Evolutionary conservation across 2,113 vertebrate genomes (phyloP), one percentile per base, ranked within the genome.

Genomic region (Rafetus swinhoei): DNA sequence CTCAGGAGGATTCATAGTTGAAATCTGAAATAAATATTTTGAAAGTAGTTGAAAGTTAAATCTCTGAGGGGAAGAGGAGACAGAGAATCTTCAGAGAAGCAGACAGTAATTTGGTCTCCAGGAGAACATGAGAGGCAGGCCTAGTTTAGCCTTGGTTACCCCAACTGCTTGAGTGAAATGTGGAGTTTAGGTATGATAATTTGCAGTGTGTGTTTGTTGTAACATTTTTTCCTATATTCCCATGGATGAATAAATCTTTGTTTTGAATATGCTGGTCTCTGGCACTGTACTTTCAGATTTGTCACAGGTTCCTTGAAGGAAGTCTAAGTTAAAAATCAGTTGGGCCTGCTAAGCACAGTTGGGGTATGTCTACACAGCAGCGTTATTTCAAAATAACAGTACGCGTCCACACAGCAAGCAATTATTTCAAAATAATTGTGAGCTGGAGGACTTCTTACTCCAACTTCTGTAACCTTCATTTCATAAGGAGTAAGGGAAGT

Each of bases 1-100:
- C 0, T 50, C 1, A 86, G 1, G 1, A 6, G 82, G 69, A 86
- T 77, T 88, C 0, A 45, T 29, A 6, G 22, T 57, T 14, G 9
- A 60, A 5, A 32, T 50, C 52, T 82, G 60, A 84, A 87, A 80
- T 29, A 80, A 80, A 53, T 32, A 54, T 29, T 3, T 8, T 77
- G 32, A 54, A 32, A 32, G 32, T 19, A 29, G 77, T n/a, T 80
- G n/a, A 80, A 80, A 80, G 29, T 11, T 54, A 52, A 80, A 27
- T 60, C 27, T 80, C 52, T 80, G 52, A 80, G 76, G 27, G 50
- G 15, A 9, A 80, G 16, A 9, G 18, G 18, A n/a, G 29, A 80
- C 19, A 53, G 32, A 21, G 52, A 9, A 3, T 54, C 79, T 54
- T 7, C 29, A 80, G 53, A 80, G 16, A 80, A 54, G 79, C 52